Percentiles rank a stretch among this genome's conserved stretches.
Evolutionary conservation across 2,113 vertebrate genomes (phyloP).

Genomic region (Elanus axillaris): DNA sequence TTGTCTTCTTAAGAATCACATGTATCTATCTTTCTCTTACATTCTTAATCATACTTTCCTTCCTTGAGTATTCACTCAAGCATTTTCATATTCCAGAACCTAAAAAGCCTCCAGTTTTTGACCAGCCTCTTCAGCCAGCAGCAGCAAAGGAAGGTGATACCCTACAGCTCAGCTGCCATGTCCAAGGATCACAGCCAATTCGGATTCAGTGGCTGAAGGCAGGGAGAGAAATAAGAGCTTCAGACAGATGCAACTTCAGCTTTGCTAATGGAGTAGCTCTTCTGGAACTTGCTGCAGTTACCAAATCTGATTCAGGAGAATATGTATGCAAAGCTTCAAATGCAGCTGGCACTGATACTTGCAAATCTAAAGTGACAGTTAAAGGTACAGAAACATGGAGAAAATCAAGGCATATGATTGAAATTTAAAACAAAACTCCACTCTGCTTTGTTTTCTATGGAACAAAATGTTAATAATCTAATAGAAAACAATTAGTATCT

Average conservation of each 20-base stretch:
- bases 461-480: background rate
- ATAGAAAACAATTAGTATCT: background rate
- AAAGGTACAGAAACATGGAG: slow-evolving; percentile 80
- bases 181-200: slow-evolving; percentile 86
- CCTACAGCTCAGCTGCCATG: slow-evolving; percentile 85
- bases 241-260: slow-evolving; percentile 82
- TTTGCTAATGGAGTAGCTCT: slow-evolving; percentile 85
- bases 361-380: slow-evolving; percentile 87
- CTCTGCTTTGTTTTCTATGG: background rate
- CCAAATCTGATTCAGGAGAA: slow-evolving; percentile 85
- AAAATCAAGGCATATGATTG: background rate
- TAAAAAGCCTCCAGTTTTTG: slow-evolving; percentile 88
- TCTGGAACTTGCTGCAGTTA: slow-evolving; percentile 79
- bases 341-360: slow-evolving; percentile 85
- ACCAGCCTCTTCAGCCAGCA: slow-evolving; percentile 83
- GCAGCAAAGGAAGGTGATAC: slow-evolving; percentile 81
- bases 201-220: slow-evolving; percentile 93
- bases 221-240: slow-evolving; percentile 84
- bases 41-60: background rate
- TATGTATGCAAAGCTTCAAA: slow-evolving; percentile 96
- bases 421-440: background rate
- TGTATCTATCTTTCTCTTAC: background rate
- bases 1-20: background rate
- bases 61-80: slow-evolving; percentile 9
- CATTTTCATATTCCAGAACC: slow-evolving; percentile 78